Percentiles rank a stretch among this genome's conserved stretches.
These are phyloP conservation scores for Zophobas morio DNA, from an alignment of 1,140 invertebrate genomes.

Conservation along the genomic window DNA sequence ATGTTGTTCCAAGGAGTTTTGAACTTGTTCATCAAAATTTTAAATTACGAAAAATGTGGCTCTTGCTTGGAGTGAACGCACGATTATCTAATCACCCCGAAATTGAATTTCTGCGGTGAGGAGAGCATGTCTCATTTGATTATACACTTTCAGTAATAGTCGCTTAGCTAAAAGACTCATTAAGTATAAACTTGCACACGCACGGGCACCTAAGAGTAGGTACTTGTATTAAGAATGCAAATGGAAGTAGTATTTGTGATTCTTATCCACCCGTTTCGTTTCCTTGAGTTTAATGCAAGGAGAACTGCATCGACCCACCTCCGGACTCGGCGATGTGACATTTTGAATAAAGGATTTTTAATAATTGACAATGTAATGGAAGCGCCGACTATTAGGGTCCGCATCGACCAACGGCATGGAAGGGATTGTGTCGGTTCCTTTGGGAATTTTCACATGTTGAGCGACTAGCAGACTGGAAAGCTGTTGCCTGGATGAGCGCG, in stretches of 20 bases:
- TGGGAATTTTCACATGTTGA: slow-evolving; percentile 63
- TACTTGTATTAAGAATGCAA: slow-evolving; percentile 17
- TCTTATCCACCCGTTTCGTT: slow-evolving; percentile 1
- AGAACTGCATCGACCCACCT: not conserved
- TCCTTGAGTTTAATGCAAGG: slow-evolving; percentile 1
- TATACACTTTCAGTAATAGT: not conserved
- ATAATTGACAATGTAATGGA: slow-evolving; percentile 43
- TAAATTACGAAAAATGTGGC: slow-evolving; percentile 5
- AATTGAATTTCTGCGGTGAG: not conserved
- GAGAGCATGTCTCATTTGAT: not conserved
- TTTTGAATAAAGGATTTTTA: slow-evolving; percentile 39
- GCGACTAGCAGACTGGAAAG: slow-evolving; percentile 61
- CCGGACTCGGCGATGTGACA: slow-evolving; percentile 19
- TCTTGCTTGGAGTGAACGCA: not conserved
- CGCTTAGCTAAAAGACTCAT: not conserved
- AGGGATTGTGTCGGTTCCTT: slow-evolving; percentile 54
- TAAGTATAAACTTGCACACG: not conserved
- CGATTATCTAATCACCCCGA: too few species aligned
- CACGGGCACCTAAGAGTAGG: slow-evolving; percentile 3
- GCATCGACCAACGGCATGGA: slow-evolving; percentile 5
- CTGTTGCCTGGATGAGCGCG: slow-evolving; percentile 59
- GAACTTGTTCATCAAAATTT: slow-evolving; percentile 29
- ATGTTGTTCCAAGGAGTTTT: slow-evolving; percentile 12
- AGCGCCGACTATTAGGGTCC: slow-evolving; percentile 37
- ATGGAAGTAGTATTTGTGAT: slow-evolving; percentile 23